phyloP scores from a whole-genome alignment of 2,113 vertebrate species.

The Myotis lucifugus region DNA sequence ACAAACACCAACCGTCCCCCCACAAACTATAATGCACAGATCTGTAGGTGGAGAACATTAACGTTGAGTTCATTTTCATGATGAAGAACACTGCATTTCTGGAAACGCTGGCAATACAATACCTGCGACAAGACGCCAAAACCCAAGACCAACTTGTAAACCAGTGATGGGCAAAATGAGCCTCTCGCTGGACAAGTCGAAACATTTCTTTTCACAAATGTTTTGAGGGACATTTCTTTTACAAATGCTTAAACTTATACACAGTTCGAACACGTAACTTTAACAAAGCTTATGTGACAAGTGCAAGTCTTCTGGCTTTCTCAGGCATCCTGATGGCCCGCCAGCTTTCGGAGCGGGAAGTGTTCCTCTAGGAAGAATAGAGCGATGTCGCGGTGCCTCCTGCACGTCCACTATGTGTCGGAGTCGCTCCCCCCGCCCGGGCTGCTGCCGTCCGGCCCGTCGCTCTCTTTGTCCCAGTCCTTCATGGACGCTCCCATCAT shows the following conservation, averaged over 20 bases:
- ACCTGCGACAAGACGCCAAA: slow-evolving; percentile 42
- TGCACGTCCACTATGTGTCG: slow-evolving; percentile 68
- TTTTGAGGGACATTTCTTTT: slow-evolving; percentile 66
- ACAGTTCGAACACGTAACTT: slow-evolving; percentile 75
- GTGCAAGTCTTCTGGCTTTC: slow-evolving; percentile 2
- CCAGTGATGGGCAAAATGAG: slow-evolving; percentile 69
- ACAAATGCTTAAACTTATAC: slow-evolving; percentile 74
- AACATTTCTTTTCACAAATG: slow-evolving; percentile 79
- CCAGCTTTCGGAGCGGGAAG: slow-evolving; percentile 71
- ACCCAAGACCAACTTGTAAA: slow-evolving; percentile 68
- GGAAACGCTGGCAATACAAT: slow-evolving; percentile 46
- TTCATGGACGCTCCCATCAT: slow-evolving; percentile 99
- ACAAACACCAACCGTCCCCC: not conserved
- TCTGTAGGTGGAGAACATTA: not conserved
- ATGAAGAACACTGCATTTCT: slow-evolving; percentile 47
- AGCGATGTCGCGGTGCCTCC: not conserved
- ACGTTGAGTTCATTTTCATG: not conserved
- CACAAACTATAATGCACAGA: not conserved
- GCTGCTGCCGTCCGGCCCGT: slow-evolving; percentile 56
- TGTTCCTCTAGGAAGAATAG: slow-evolving; percentile 39
- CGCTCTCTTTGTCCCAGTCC: slow-evolving; percentile 96
- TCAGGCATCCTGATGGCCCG: not conserved
- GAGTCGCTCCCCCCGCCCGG: slow-evolving; percentile 77
- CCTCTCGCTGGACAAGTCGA: slow-evolving; percentile 24
- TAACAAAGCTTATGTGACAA: slow-evolving; percentile 64